Evolutionary conservation across 1,140 invertebrate species (phyloP).

Genomic region (Brachionus rubens): DNA sequence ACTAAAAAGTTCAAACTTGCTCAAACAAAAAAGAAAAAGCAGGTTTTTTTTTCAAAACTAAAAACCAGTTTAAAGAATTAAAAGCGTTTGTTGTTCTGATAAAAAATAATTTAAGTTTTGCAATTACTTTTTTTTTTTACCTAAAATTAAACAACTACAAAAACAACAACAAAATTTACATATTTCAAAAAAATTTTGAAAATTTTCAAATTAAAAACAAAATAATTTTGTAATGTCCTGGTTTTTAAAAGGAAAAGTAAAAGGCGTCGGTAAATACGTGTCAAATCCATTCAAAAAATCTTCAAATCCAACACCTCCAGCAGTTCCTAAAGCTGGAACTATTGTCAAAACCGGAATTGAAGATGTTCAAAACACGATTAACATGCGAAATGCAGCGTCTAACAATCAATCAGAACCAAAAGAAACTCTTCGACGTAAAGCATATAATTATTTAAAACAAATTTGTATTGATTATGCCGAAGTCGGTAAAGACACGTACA

Average conservation of each 20-base stretch:
- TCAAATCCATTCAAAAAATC: conserved; percentile 35
- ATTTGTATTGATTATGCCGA: conserved; percentile 28
- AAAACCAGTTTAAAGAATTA: too few relatives aligned
- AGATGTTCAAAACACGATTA: conserved; percentile 25
- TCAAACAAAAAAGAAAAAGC: too few relatives aligned
- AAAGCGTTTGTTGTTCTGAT: too few relatives aligned
- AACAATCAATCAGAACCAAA: too few relatives aligned
- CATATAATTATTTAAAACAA: conserved; percentile 37
- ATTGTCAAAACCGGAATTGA: neutral
- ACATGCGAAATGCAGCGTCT: neutral
- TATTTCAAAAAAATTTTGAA: too few relatives aligned
- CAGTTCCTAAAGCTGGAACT: neutral
- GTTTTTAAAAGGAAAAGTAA: conserved; percentile 40
- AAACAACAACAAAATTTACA: too few relatives aligned
- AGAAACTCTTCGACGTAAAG: neutral
- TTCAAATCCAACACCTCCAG: neutral
- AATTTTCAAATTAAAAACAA: too few relatives aligned
- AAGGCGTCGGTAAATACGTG: conserved; percentile 25
- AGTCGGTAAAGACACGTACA: conserved; percentile 32
- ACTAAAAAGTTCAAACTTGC: too few relatives aligned
- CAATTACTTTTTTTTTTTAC: too few relatives aligned
- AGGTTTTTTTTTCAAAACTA: too few relatives aligned
- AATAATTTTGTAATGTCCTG: conserved; percentile 35
- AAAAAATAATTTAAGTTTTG: too few relatives aligned
- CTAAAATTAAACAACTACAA: too few relatives aligned